Evolutionary conservation across 64 coral and sea anemone genomes (phyloP), one percentile per base, ranked within the genome.

Genomic region (Actinia equina): DNA sequence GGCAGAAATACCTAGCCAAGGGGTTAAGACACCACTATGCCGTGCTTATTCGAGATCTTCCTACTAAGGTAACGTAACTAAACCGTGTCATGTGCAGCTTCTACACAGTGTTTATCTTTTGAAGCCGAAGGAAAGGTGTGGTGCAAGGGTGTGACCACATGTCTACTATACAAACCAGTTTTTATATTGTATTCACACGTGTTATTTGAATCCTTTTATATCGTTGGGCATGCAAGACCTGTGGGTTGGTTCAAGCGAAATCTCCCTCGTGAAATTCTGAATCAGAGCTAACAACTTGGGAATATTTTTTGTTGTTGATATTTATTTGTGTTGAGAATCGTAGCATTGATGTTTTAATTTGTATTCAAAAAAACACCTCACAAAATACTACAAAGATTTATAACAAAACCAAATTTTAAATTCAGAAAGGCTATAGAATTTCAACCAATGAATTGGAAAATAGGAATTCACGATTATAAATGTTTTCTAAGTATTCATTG

Each of bases 1-100:
- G 91, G 17, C 91, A 93, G 69, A 79, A 84, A 79, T 89, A 89
- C 22, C 82, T 93, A 15, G 83, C 87, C 15, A 52, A 18, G 37
- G 91, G 91, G 19, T 71, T 60, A 77, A 59, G 74, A 6, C 19
- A 88, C 17, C 91, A 93, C 26, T 89, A 89, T 86, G 71, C 83
- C 43, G 65, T 93, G 20, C 53, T 93, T 26, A 15, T 93, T n/a
- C 88, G 91, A 59, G 91, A 93, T 84, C 43, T 93, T 8, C 87
- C 91, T 17, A 16, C 76, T 3, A 93, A 93, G 91, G 91, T 93
- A 71, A 25, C 25, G 49, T 76, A 55, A 52, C 25, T 53, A 79
- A 43, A 65, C 6, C 19, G 46, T 51, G 18, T 17, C 7, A 17
- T 6, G 12, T 65, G 44, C 6, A 23, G 11, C 19, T 9, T 55